Evolutionary conservation across 2,797 vertebrate species (phyloP).

Genomic region (Amniataba percoides): DNA sequence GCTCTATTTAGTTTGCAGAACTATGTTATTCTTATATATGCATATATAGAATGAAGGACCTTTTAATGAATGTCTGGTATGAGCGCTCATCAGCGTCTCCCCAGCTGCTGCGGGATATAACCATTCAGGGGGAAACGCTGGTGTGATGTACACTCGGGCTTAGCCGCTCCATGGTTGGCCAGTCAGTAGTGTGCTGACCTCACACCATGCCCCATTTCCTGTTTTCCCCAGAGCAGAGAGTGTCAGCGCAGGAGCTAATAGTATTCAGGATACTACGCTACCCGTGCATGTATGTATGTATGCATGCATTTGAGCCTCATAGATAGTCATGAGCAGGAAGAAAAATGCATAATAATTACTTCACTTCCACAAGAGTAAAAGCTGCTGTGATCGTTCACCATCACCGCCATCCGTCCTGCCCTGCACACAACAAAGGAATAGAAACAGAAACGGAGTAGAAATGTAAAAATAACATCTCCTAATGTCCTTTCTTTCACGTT

Average conservation of each 20-base stretch:
- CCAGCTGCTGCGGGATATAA: slow-evolving; percentile 27
- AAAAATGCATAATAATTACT: slow-evolving; percentile 7
- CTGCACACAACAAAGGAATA: neutral
- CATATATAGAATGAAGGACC: neutral
- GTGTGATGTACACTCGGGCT: slow-evolving; percentile 49
- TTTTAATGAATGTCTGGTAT: slow-evolving; percentile 22
- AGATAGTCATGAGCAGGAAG: neutral
- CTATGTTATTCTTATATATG: neutral
- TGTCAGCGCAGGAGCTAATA: slow-evolving; percentile 62
- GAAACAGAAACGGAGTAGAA: too few relatives aligned
- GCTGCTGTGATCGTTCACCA: neutral
- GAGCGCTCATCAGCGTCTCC: slow-evolving; percentile 2
- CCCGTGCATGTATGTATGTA: slow-evolving; percentile 24
- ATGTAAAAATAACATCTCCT: too few relatives aligned
- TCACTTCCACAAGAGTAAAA: slow-evolving; percentile 17
- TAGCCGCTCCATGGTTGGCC: slow-evolving; percentile 60
- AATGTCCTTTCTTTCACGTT: neutral
- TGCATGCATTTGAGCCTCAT: slow-evolving; percentile 31
- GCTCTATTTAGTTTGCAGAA: neutral
- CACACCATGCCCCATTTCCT: slow-evolving; percentile 77
- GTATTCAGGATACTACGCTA: slow-evolving; percentile 25
- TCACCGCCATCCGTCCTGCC: neutral
- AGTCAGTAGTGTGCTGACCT: slow-evolving; percentile 74
- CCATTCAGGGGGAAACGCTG: slow-evolving; percentile 47
- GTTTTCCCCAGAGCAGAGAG: slow-evolving; percentile 71